Evolutionary conservation across 1,140 invertebrate species (phyloP), one percentile per base, ranked within the genome.

Genomic region (Cyclargus thomasi): DNA sequence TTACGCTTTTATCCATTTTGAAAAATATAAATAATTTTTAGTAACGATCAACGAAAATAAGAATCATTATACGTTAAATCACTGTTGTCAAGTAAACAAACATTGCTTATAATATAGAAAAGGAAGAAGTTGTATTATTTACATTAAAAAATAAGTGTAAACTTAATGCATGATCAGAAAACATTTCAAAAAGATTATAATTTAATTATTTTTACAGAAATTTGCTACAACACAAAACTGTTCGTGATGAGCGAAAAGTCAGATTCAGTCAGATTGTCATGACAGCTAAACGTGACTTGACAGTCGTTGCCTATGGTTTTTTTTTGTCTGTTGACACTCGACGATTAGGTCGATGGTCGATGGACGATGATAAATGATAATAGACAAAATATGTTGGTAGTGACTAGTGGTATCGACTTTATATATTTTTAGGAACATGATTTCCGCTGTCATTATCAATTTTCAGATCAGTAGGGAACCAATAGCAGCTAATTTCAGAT

Each of bases 241-340:
- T 83, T 78, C 82, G 85, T 88, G 87, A 90, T 85, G 77, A 88
- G 85, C 85, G 83, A 90, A 89, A 90, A 88, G 84, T 87, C 83
- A 83, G 29, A 29, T 29, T 29, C n/a, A n/a, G 29, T 29, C 29
- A 74, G 62, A 67, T n/a, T 63, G 65, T 29, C 62, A 36, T 69
- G 59, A 77, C 70, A 75, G 75, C 74, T 70, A 70, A 74, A 66
- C 47, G 35, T 39, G 36, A 47, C 39, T 7, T 47, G 39, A 47
- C 39, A 47, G 10, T 47, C 14, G 39, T 47, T 47, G 11, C 1
- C 14, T 47, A 16, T 47, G 10, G 39, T 47, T 16, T 47, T 29
- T 1, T 29, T 29, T 1, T 29, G 29, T 29, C 5, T 29, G 8
- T 29, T n/a, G n/a, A n/a, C n/a, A n/a, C n/a, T n/a, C n/a, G n/a